Evolutionary conservation across 1,140 invertebrate genomes (phyloP).

Genomic region (Ridgeia piscesae): DNA sequence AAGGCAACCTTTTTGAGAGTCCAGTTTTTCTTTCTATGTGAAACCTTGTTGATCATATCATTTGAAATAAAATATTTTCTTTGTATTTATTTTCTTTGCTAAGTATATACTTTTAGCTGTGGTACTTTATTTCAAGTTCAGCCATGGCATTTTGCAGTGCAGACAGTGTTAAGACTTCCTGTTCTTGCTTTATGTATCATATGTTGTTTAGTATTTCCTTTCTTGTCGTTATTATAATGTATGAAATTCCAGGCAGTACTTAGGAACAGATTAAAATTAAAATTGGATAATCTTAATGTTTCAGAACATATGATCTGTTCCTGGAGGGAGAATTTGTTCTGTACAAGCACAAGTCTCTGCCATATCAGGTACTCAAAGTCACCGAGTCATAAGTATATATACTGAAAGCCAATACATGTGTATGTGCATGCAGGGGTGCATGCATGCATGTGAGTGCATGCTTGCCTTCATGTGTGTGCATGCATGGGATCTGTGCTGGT

Average conservation of each 20-base stretch:
- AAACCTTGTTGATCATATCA: no score
- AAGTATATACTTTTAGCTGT: no score
- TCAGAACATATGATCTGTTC: slow-evolving; percentile 46
- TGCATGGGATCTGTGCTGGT: no score
- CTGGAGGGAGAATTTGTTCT: slow-evolving; percentile 52
- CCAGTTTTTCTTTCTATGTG: no score
- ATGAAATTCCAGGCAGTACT: background rate
- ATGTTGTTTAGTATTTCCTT: no score
- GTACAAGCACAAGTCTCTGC: slow-evolving; percentile 40
- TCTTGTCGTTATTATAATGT: background rate
- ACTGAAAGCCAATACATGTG: background rate
- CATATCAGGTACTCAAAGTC: slow-evolving; percentile 31
- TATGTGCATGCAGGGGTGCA: background rate
- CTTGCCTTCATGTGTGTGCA: background rate
- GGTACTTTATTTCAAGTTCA: no score
- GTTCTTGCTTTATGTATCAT: no score
- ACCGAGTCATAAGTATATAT: background rate
- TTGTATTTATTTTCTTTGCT: background rate
- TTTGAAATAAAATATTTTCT: background rate
- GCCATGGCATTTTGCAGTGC: no score
- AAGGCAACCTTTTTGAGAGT: no score
- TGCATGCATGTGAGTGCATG: background rate
- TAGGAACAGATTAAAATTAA: background rate
- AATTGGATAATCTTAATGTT: background rate
- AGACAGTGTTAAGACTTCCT: no score